phyloP scores from a whole-genome alignment of 2,888 invertebrate genomes.

The Sisyra terminalis region DNA sequence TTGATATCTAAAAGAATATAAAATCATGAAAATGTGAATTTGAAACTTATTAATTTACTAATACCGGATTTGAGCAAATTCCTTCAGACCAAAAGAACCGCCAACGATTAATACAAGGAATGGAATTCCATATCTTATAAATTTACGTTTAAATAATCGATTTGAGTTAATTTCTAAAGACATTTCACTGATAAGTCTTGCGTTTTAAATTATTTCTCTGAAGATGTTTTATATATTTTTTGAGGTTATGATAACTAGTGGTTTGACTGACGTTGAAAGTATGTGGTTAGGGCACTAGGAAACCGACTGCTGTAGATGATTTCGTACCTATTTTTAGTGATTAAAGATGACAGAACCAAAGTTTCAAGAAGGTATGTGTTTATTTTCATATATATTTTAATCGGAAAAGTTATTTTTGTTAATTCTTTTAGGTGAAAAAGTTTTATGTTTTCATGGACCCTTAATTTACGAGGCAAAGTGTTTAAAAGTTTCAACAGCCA shows the following conservation, averaged over 20 bases:
- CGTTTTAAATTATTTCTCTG: too few relatives aligned
- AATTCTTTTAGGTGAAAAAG: constrained; percentile 64
- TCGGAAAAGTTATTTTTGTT: too few relatives aligned
- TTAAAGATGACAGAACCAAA: too few relatives aligned
- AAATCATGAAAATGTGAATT: background rate
- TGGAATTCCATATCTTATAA: constrained; percentile 47
- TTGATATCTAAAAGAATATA: constrained; percentile 24
- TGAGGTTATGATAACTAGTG: too few relatives aligned
- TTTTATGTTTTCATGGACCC: constrained; percentile 91
- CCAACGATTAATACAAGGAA: constrained; percentile 56
- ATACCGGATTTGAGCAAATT: constrained; percentile 54
- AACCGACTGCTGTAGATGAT: too few relatives aligned
- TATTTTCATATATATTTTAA: too few relatives aligned
- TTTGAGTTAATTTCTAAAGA: constrained; percentile 22
- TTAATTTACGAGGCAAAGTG: constrained; percentile 95
- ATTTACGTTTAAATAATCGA: constrained; percentile 20
- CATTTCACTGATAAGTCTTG: background rate
- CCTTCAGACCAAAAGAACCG: constrained; percentile 58
- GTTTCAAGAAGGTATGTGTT: too few relatives aligned
- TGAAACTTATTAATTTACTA: constrained; percentile 2
- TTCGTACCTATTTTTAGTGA: too few relatives aligned
- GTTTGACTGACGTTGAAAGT: too few relatives aligned
- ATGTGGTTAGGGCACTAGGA: too few relatives aligned
- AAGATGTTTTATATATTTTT: too few relatives aligned
- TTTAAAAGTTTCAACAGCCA: constrained; percentile 62